Percentiles rank a stretch among this genome's conserved stretches.
These are phyloP conservation scores for Schmidtea mediterranea DNA, from an alignment of 1,140 invertebrate species.

Conservation along the genomic window DNA sequence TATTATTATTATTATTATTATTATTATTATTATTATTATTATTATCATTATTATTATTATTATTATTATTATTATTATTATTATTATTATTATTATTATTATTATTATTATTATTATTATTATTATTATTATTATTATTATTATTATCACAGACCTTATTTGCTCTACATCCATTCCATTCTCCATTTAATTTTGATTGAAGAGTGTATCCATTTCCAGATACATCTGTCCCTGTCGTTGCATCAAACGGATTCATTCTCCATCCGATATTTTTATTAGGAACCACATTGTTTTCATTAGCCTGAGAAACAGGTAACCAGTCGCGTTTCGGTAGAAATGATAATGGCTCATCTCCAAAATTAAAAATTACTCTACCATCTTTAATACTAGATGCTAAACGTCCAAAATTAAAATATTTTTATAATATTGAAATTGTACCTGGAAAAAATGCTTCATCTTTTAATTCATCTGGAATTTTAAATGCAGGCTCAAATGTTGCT, in stretches of 20 bases:
- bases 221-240: neutral
- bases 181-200: neutral
- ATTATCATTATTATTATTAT: too few relatives aligned
- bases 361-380: neutral
- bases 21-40: too few relatives aligned
- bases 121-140: too few relatives aligned
- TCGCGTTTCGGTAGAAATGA: neutral
- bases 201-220: neutral
- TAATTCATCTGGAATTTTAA: conserved; percentile 1
- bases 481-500: neutral
- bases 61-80: too few relatives aligned
- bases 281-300: neutral
- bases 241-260: conserved; percentile 1
- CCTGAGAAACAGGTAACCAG: neutral
- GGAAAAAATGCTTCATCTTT: neutral
- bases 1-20: too few relatives aligned
- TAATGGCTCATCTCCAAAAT: conserved; percentile 3
- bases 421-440: neutral
- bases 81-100: too few relatives aligned
- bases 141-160: conserved; percentile 2
- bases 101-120: too few relatives aligned
- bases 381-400: neutral
- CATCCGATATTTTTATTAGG: conserved; percentile 3
- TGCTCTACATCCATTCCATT: conserved; percentile 3
- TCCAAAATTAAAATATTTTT: too few relatives aligned